Conservation (phyloP, 92 coral and sea anemone genomes). For the Isaurus tuberculatus region DNA sequence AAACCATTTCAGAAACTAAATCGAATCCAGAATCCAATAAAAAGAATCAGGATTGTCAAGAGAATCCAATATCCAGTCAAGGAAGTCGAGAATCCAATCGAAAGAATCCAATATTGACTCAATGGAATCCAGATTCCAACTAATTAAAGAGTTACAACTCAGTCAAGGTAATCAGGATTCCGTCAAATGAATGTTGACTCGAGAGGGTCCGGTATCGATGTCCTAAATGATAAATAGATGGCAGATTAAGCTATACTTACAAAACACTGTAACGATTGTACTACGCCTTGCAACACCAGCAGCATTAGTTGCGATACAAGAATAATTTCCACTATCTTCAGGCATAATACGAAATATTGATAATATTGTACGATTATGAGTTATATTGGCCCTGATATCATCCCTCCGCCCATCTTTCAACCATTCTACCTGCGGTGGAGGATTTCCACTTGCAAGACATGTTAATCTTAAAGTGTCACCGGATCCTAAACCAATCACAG, state of each 20-base stretch:
- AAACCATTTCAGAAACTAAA: neutral
- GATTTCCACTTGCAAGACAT: conserved; percentile 6
- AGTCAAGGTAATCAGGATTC: neutral
- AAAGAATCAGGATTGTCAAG: neutral
- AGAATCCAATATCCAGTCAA: neutral
- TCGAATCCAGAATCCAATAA: neutral
- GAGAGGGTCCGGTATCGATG: no score
- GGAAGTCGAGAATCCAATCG: neutral
- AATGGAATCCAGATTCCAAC: no score
- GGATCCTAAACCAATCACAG: neutral
- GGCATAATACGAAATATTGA: neutral
- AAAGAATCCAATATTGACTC: no score
- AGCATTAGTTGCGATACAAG: conserved; percentile 2
- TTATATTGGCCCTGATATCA: neutral
- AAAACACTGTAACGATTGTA: neutral
- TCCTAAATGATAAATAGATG: no score
- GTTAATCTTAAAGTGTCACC: conserved; percentile 9
- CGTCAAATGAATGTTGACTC: neutral
- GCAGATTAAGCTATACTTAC: neutral
- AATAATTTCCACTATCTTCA: conserved; percentile 14
- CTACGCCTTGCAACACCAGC: neutral
- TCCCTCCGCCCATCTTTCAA: conserved; percentile 12
- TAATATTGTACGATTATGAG: neutral
- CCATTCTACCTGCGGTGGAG: conserved; percentile 4
- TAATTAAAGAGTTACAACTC: no score